Base-by-base conservation (phyloP, 92 coral and sea anemone genomes). In the Meandrina meandrites region DNA sequence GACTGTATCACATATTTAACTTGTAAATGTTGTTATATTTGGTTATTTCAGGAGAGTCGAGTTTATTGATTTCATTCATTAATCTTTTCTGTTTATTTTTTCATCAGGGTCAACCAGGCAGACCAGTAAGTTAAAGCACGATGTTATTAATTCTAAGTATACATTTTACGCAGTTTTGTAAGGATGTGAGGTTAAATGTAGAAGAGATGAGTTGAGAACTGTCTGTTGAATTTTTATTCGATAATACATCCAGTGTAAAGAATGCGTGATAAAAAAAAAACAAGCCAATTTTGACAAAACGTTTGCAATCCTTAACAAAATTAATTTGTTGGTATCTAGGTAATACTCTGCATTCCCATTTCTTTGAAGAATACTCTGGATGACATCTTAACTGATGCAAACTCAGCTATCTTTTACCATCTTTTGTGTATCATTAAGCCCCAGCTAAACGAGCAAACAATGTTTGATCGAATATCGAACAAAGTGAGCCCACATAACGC, bases 41-140 rank as follows among this genome's bases (percentile, higher is more conserved):
- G 6, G 45, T 6, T 9, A 48, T 48, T 48, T 45, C 8, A 45
- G 48, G 48, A 45, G 8, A 8, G 48, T 8, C 48, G 48, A 45
- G 48, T 45, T 45, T 45, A 45, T 45, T 60, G 9, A 22, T n/a
- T 60, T 22, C 2, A 22, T 60, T n/a, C 50, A 32, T 47, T 28
- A 18, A 78, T 54, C 72, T 31, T 80, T 17, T 34, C 14, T 66
- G 0, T 22, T 8, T 81, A n/a, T 86, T 82, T 24, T 51, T 79
- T 32, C 67, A 30, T 77, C 69, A 92, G 94, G 94, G 94, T 7
- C 79, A 71, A 75, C 78, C 88, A 47, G 94, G 94, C 17, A 76
- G 89, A 83, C 78, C 80, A 89, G 94, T 92, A 68, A 71, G 92
- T 79, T n/a, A 34, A 7, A 9, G 5, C 28, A 7, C 22, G 2